phyloP scores from a whole-genome alignment of 64 coral and sea anemone species.

The Pocillopora damicornis region DNA sequence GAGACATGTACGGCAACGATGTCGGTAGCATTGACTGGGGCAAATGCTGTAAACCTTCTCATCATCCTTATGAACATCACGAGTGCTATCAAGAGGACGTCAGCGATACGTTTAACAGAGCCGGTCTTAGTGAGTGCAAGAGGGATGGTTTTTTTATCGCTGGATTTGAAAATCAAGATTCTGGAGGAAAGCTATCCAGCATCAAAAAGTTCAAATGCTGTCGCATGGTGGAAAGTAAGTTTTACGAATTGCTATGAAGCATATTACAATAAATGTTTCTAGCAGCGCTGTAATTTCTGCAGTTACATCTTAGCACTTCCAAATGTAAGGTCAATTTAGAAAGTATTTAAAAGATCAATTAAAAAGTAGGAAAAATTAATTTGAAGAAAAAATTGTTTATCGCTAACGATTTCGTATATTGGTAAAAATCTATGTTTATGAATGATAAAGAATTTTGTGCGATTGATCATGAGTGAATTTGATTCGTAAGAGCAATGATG shows the following conservation, averaged over 20 bases:
- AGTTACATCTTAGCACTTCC: too few relatives aligned
- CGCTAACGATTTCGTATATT: too few relatives aligned
- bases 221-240: conserved; percentile 21
- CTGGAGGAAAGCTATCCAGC: background rate
- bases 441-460: too few relatives aligned
- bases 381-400: too few relatives aligned
- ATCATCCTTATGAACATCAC: background rate
- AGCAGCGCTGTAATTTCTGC: too few relatives aligned
- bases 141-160: conserved; percentile 17
- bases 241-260: background rate
- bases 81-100: conserved; percentile 26
- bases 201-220: conserved; percentile 37
- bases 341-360: too few relatives aligned
- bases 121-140: conserved; percentile 12
- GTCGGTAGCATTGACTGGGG: conserved; percentile 21
- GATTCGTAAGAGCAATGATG: too few relatives aligned
- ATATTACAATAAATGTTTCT: too few relatives aligned
- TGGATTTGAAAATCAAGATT: background rate
- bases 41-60: conserved; percentile 41
- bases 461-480: too few relatives aligned
- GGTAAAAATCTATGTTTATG: too few relatives aligned
- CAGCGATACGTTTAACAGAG: background rate
- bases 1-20: background rate
- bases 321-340: too few relatives aligned
- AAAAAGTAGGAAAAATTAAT: too few relatives aligned